Conservation (phyloP, 2,888 invertebrate species). For the Eupithecia exiguata region DNA sequence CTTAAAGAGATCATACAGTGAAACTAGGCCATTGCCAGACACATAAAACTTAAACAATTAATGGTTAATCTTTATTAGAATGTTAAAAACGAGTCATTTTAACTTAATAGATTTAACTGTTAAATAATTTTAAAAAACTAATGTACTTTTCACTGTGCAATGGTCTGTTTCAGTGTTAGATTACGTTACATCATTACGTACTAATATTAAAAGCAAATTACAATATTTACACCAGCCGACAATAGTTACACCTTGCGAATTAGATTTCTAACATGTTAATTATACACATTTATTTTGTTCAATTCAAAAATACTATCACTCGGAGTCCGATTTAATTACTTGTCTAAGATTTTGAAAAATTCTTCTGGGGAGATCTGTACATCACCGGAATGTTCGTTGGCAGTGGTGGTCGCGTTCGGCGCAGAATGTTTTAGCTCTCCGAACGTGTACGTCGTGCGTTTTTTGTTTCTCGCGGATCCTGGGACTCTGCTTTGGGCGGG, state of each 20-base stretch:
- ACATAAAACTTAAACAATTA: constrained; percentile 14
- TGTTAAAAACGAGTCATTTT: constrained; percentile 1
- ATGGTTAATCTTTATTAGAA: constrained; percentile 7
- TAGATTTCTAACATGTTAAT: constrained; percentile 54
- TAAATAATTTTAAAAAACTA: constrained; percentile 29
- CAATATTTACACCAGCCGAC: constrained; percentile 79
- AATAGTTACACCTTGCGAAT: constrained; percentile 60
- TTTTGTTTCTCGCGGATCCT: constrained; percentile 46
- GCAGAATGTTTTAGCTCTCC: constrained; percentile 78
- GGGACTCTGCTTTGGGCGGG: constrained; percentile 42
- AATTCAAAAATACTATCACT: constrained; percentile 54
- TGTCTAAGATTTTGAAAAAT: constrained; percentile 73
- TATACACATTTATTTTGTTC: constrained; percentile 69
- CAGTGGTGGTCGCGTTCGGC: constrained; percentile 65
- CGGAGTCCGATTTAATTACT: constrained; percentile 57
- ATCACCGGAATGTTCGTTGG: constrained; percentile 54
- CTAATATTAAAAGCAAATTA: constrained; percentile 80
- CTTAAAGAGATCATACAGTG: constrained; percentile 81
- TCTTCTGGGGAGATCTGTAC: constrained; percentile 70
- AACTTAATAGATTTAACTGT: constrained; percentile 25
- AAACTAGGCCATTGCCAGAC: constrained; percentile 79
- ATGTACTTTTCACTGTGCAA: constrained; percentile 61
- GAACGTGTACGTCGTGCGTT: constrained; percentile 70
- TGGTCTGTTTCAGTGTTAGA: constrained; percentile 81
- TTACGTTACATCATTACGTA: constrained; percentile 65